These are phyloP conservation scores for Heliconius hortense DNA, from an alignment of 2,888 invertebrate species.

Conservation along the genomic window DNA sequence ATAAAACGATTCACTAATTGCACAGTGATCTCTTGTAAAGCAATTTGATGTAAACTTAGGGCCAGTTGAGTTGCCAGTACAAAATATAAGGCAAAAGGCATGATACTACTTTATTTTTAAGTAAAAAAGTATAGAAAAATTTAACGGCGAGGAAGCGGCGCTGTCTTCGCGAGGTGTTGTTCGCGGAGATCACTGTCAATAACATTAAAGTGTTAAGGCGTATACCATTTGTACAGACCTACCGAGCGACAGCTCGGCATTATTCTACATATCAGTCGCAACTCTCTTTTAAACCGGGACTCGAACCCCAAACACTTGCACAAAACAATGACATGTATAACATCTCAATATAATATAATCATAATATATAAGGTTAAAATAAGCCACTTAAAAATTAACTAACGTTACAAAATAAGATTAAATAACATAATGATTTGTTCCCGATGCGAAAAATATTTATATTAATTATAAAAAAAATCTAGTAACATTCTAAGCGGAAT, in stretches of 20 bases:
- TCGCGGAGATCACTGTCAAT: constrained; percentile 66
- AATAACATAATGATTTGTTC: constrained; percentile 82
- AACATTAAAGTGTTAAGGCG: constrained; percentile 78
- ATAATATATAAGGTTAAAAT: constrained; percentile 72
- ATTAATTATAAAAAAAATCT: constrained; percentile 70
- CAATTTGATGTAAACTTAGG: constrained; percentile 31
- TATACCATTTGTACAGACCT: constrained; percentile 80
- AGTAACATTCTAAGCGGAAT: constrained; percentile 82
- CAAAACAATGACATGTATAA: constrained; percentile 80
- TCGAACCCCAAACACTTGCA: constrained; percentile 74
- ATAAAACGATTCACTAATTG: constrained; percentile 80
- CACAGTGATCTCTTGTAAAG: constrained; percentile 63
- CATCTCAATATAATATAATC: constrained; percentile 79
- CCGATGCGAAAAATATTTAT: constrained; percentile 77
- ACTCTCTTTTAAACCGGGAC: constrained; percentile 73
- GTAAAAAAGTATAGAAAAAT: constrained; percentile 41
- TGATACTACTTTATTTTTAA: constrained; percentile 23
- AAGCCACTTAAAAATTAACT: constrained; percentile 81
- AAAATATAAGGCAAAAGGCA: constrained; percentile 34
- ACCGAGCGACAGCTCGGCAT: constrained; percentile 58
- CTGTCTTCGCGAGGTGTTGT: constrained; percentile 34
- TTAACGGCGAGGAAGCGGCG: constrained; percentile 20
- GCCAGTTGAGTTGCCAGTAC: constrained; percentile 33
- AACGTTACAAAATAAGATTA: constrained; percentile 82
- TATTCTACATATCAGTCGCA: constrained; percentile 79